Base-by-base conservation (phyloP, 2,888 invertebrate species). In the Epirrita christyi region DNA sequence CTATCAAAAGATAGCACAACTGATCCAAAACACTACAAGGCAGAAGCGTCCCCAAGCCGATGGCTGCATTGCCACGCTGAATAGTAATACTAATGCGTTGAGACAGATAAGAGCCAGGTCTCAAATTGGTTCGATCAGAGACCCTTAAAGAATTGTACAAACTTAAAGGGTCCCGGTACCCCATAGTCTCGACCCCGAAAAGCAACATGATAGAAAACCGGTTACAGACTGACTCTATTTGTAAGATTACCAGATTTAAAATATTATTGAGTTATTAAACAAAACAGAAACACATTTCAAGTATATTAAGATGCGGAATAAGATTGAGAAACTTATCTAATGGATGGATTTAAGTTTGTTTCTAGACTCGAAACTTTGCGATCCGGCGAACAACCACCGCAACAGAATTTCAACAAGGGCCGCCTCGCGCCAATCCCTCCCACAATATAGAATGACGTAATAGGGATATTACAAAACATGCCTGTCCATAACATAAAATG, bases 321-420 rank as follows among this genome's bases (percentile, higher is more conserved):
- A 59, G 50, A 56, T 60, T 44, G 47, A 38, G 43, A 14, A 61
- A 60, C 48, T 63, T 45, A 37, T 50, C 29, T 61, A 38, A 61
- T 47, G 56, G 55, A 55, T 55, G 60, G 61, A 63, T 65, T 54
- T 55, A 61, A 63, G 50, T 64, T 60, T 63, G 55, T 59, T 61
- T 55, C 55, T 59, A 53, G 46, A 51, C 55, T 59, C 41, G 14
- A 63, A 67, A 67, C 63, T 67, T 67, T 43, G 49, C 61, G 45
- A 63, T 64, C 44, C 48, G 32, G 45, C 34, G 43, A 47, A 36
- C 37, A 45, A 44, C 45, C 49, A 34, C 40, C 13, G 48, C 41
- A 41, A 37, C 36, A 38, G 55, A 52, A 51, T 55, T 41, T 34
- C 38, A 61, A 61, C 48, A 52, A 55, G 55, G 47, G 51, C 43